phyloP scores from a whole-genome alignment of 2,113 vertebrate genomes.

The Archocentrus centrarchus region DNA sequence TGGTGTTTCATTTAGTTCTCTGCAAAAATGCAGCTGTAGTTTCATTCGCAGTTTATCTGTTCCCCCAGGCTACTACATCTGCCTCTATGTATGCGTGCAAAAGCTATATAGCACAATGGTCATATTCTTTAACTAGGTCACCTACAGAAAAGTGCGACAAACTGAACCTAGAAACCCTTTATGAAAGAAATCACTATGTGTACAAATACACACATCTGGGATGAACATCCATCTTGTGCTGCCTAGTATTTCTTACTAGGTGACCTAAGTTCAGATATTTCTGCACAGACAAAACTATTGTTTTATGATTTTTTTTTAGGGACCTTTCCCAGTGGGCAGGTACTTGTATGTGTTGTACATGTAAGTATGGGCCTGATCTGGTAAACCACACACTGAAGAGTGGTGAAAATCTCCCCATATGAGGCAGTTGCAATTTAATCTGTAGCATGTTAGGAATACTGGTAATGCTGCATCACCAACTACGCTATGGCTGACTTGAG shows the following conservation, averaged over 20 bases:
- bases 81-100: constrained; percentile 21
- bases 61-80: constrained; percentile 6
- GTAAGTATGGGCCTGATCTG: not conserved
- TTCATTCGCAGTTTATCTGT: constrained; percentile 8
- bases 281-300: not conserved
- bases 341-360: constrained; percentile 43
- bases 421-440: constrained; percentile 26
- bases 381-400: constrained; percentile 25
- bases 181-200: constrained; percentile 40
- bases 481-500: constrained; percentile 22
- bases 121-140: constrained; percentile 62
- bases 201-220: not conserved
- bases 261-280: not conserved
- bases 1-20: constrained; percentile 8
- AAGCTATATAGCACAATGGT: constrained; percentile 41
- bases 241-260: not conserved
- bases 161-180: constrained; percentile 47
- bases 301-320: not conserved
- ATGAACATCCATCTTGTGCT: not conserved
- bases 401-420: constrained; percentile 11
- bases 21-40: not conserved
- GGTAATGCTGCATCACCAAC: constrained; percentile 21
- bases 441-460: constrained; percentile 23
- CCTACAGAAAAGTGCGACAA: constrained; percentile 58
- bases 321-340: constrained; percentile 22